Base-by-base conservation (phyloP, 2,888 invertebrate species). In the Spicauda simplicius region DNA sequence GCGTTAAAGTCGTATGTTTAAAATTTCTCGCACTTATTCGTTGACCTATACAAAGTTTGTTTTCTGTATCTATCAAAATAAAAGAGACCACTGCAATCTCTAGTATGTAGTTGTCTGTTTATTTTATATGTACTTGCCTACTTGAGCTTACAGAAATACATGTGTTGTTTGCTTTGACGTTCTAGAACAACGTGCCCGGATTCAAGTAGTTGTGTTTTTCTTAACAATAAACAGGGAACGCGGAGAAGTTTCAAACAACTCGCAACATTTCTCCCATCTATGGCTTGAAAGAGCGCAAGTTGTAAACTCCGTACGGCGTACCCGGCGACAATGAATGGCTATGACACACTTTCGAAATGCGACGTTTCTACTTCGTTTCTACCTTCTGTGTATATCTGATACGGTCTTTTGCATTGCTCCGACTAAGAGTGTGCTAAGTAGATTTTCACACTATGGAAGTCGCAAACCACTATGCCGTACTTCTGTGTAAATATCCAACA, bases 191-290 rank as follows among this genome's bases (percentile, higher is more conserved):
- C 14, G 55, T n/a, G 30, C 30, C 10, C n/a, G 33, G 25, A 55
- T 55, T 55, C 30, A 25, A 55, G 30, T 25, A 20, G 55, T 55
- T 55, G n/a, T 55, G 55, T 55, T 55, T 30, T 55, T 30, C 30
- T 55, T 33, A 30, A 25, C 30, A 55, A 55, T 55, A 55, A 53
- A 53, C 53, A 53, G 30, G 2, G 50, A 55, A 19, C 30, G 33
- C 25, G n/a, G 25, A 25, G 54, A 16, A 55, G 30, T 30, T 30
- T 55, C n/a, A 33, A 55, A 55, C 55, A 55, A 55, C 55, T 55
- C 20, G 55, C 30, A 55, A 55, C 30, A 55, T 33, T 30, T 55
- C 53, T 55, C 55, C 50, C 55, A 55, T 55, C 30, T 55, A 55
- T 55, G 55, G 30, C 55, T 55, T 55, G 30, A 55, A 25, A 30